Conservation (phyloP, 2,797 vertebrate genomes). For the Serranus cabrilla region DNA sequence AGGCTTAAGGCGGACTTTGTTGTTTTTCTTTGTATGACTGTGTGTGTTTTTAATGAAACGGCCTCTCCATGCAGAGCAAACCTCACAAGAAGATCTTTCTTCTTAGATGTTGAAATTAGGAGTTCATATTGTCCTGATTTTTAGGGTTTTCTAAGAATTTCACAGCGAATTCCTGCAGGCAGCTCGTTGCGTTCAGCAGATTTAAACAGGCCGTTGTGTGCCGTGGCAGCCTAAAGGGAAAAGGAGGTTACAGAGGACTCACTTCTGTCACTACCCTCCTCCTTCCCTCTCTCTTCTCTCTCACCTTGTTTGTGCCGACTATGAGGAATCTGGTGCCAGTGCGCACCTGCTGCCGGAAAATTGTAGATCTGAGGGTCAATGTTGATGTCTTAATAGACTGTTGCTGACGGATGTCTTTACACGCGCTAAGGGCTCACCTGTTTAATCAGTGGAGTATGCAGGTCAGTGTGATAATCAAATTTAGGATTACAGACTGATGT, state of each 20-base stretch:
- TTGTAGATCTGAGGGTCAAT: constrained; percentile 14
- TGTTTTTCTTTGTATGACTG: neutral
- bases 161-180: neutral
- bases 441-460: constrained; percentile 26
- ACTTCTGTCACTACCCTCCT: constrained; percentile 27
- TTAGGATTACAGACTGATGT: neutral
- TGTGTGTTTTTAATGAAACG: neutral
- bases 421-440: constrained; percentile 29
- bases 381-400: constrained; percentile 63
- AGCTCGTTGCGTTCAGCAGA: constrained; percentile 11
- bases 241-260: neutral
- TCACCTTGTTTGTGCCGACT: constrained; percentile 27
- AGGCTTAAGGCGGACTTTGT: neutral
- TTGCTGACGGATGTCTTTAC: constrained; percentile 68
- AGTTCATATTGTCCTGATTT: constrained; percentile 3
- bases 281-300: neutral
- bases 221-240: constrained; percentile 9
- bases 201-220: constrained; percentile 4
- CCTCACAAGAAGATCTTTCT: constrained; percentile 12
- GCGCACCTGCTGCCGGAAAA: constrained; percentile 65
- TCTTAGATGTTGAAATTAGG: neutral
- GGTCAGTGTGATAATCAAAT: constrained; percentile 26
- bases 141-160: neutral
- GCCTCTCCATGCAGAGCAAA: neutral
- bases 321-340: constrained; percentile 15